Base-by-base conservation (phyloP, 2,888 invertebrate genomes). In the Dermolepida albohirtum region DNA sequence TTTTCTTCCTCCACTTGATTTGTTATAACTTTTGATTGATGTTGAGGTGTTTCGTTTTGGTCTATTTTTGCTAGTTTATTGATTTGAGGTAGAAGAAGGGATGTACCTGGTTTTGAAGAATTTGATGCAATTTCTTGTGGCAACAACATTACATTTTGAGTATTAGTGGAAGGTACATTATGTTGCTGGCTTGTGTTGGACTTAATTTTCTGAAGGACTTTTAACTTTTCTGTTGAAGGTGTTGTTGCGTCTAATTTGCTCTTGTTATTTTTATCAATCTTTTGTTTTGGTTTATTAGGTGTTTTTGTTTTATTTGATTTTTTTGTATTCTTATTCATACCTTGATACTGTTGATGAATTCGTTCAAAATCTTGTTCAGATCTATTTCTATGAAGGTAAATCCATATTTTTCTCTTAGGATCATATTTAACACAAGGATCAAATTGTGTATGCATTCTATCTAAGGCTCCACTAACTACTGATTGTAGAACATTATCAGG, bases 401-500 rank as follows among this genome's bases (percentile, higher is more conserved):
- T 94, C 98, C 98, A 98, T 34, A 95, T 89, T 77, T 97, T 96
- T 4, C 94, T 88, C 76, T 94, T 91, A 0, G 94, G 92, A 81
- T 97, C 96, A 79, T 96, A 97, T 76, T 95, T 93, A 0, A 97
- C 96, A 76, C 96, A 94, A 0, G 97, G 97, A 84, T 97, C 97
- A 66, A 91, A 90, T 73, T 97, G 94, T 8, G 92, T 93, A 76
- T 96, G 93, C 80, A 98, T 88, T 14, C 96, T 86, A 79, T 98
- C 97, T 52, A 98, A 83, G 0, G 96, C 96, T 0, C 96, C 93
- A 69, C 95, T 95, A 0, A 97, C 93, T 0, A 95, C 94, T 1
- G 92, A 92, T 74, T 95, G 90, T 22, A 94, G 81, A 59, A 90
- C 87, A 73, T 89, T 90, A 74, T 92, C 92, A 0, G 83, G 80